phyloP scores from a whole-genome alignment of 2,113 vertebrate species.

The Prietella phreatophila region DNA sequence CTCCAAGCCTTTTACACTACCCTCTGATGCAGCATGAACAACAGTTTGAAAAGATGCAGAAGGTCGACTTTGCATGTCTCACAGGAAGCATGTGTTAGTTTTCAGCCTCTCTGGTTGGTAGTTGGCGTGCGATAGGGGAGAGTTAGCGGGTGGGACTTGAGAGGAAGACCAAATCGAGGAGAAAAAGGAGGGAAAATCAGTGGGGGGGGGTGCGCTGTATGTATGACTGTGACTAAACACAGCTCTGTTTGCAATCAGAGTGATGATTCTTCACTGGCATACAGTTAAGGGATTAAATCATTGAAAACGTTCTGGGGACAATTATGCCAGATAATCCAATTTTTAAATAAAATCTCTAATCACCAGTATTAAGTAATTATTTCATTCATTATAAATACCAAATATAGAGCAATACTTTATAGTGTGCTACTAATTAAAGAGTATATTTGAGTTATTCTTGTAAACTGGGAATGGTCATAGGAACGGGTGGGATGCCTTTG shows the following conservation, averaged over 20 bases:
- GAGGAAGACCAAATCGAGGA: not conserved
- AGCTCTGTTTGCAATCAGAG: constrained; percentile 26
- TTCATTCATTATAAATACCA: constrained; percentile 39
- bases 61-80: not conserved
- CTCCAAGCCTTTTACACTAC: not conserved
- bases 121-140: not conserved
- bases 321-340: constrained; percentile 45
- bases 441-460: not conserved
- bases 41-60: not conserved
- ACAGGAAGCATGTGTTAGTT: not conserved
- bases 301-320: constrained; percentile 33
- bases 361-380: constrained; percentile 37
- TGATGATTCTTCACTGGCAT: constrained; percentile 22
- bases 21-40: not conserved
- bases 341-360: constrained; percentile 40
- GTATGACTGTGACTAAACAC: not conserved
- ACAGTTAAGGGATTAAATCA: constrained; percentile 39
- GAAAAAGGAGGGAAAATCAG: not conserved
- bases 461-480: not conserved
- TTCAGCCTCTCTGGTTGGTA: not conserved
- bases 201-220: not conserved
- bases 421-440: not conserved
- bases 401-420: constrained; percentile 33
- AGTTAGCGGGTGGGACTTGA: not conserved
- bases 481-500: not conserved